Evolutionary conservation across 2,888 invertebrate genomes (phyloP).

Genomic region (Ernsta delagoae): DNA sequence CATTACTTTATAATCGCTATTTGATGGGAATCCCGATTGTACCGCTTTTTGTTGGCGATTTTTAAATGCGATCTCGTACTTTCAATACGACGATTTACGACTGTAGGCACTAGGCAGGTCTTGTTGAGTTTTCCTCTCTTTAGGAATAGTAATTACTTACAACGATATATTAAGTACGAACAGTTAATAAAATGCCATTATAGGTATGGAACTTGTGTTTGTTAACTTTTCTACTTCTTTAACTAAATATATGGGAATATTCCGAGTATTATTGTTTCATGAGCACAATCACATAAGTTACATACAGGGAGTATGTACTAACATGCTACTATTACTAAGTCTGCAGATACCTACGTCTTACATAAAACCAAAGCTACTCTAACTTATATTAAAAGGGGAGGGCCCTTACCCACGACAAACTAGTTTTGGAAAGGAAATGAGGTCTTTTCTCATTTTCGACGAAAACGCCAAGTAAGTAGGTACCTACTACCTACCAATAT

Average conservation of each 20-base stretch:
- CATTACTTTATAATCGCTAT: constrained; percentile 50
- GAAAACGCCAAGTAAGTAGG: too few species aligned
- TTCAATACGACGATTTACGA: constrained; percentile 14
- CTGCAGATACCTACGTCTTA: too few species aligned
- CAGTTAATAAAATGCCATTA: too few species aligned
- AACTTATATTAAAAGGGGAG: not conserved
- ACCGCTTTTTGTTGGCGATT: constrained; percentile 18
- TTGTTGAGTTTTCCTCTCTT: not conserved
- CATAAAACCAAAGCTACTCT: not conserved
- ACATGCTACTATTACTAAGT: too few species aligned
- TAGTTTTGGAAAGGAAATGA: not conserved
- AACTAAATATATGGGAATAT: too few species aligned
- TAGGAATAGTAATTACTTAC: not conserved
- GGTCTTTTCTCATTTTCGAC: not conserved
- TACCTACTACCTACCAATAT: not conserved
- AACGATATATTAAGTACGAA: too few species aligned
- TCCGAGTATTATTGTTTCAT: too few species aligned
- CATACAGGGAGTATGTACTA: too few species aligned
- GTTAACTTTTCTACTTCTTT: too few species aligned
- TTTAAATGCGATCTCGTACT: constrained; percentile 23
- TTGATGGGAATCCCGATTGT: constrained; percentile 51
- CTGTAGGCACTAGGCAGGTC: not conserved
- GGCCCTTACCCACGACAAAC: not conserved
- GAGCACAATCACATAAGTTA: too few species aligned
- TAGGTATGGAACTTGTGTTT: too few species aligned